phyloP scores from a whole-genome alignment of 2,888 invertebrate genomes.

The Andrena chrysosceles region DNA sequence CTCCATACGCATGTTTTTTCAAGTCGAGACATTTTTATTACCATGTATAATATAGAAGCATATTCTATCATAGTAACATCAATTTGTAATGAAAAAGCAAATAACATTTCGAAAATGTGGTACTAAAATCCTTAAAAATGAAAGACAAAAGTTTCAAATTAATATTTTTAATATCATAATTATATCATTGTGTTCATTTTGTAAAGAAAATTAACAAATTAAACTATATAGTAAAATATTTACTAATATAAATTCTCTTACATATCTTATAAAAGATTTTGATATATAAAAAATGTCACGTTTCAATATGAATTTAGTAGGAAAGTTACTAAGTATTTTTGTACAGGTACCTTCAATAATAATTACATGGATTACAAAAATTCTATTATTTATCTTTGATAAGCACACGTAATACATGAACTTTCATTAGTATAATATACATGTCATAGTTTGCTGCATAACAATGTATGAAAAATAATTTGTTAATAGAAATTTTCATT shows the following conservation, averaged over 20 bases:
- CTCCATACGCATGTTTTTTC: slow-evolving; percentile 33
- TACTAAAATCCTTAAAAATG: slow-evolving; percentile 10
- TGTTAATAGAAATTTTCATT: slow-evolving; percentile 9
- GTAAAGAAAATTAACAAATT: slow-evolving; percentile 25
- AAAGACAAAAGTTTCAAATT: slow-evolving; percentile 32
- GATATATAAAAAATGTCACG: slow-evolving; percentile 5
- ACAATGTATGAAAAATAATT: slow-evolving; percentile 3
- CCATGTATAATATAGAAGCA: slow-evolving; percentile 35
- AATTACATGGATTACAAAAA: slow-evolving; percentile 9
- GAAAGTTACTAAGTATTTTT: slow-evolving; percentile 16
- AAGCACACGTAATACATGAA: slow-evolving; percentile 1
- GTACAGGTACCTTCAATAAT: slow-evolving; percentile 4
- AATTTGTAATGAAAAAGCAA: slow-evolving; percentile 28
- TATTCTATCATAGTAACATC: slow-evolving; percentile 24
- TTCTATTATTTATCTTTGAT: slow-evolving; percentile 13
- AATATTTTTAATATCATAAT: slow-evolving; percentile 39
- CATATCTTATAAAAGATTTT: slow-evolving; percentile 11
- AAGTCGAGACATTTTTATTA: slow-evolving; percentile 44
- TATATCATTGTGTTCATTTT: slow-evolving; percentile 21
- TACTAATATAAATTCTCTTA: slow-evolving; percentile 11
- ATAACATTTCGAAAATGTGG: slow-evolving; percentile 21
- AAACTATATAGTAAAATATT: slow-evolving; percentile 23
- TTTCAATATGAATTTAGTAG: background rate
- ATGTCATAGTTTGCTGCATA: background rate
- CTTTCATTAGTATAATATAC: slow-evolving; percentile 7